Evolutionary conservation across 2,888 invertebrate genomes (phyloP), one percentile per base, ranked within the genome.

Genomic region (Idaea biselata): DNA sequence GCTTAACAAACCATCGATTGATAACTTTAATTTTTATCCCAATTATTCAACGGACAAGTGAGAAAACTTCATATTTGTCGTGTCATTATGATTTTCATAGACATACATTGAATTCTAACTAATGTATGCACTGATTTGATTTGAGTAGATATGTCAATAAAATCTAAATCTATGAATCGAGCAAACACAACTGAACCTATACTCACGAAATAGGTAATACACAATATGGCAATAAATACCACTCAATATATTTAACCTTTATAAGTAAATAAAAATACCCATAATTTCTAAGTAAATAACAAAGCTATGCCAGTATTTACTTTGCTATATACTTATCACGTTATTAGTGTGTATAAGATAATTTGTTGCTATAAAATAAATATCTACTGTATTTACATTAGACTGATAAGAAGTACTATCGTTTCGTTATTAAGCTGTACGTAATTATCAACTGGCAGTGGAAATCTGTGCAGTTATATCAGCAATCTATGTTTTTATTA

Each of bases 321-420:
- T n/a, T 44, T 44, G 44, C 44, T 44, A 14, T 14, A 14, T 14
- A 8, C 44, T 11, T 44, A 44, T 44, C 44, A 11, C 7, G 60
- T 56, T 33, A 60, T 33, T 61, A 31, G 18, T 57, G 58, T 58
- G 61, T 44, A 56, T 7, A 44, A 31, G n/a, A 60, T 16, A 66
- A 25, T 58, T 58, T 32, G 56, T 31, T 14, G 18, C 44, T 44
- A 44, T 44, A 44, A 44, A 44, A 44, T 44, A 44, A 44, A 44
- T 44, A 44, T 44, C 44, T 44, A 44, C 44, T 44, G 44, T 44
- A 44, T 44, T 44, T 44, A 44, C 44, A 44, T 44, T 44, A 8
- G 44, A 33, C 33, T 11, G 33, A 44, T 44, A 44, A 44, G 44
- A 14, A 44, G 14, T 14, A 44, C 44, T 44, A 8, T 44, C 44